These are phyloP conservation scores for Zapus hudsonius DNA, from an alignment of 2,113 vertebrate genomes.

Conservation along the genomic window DNA sequence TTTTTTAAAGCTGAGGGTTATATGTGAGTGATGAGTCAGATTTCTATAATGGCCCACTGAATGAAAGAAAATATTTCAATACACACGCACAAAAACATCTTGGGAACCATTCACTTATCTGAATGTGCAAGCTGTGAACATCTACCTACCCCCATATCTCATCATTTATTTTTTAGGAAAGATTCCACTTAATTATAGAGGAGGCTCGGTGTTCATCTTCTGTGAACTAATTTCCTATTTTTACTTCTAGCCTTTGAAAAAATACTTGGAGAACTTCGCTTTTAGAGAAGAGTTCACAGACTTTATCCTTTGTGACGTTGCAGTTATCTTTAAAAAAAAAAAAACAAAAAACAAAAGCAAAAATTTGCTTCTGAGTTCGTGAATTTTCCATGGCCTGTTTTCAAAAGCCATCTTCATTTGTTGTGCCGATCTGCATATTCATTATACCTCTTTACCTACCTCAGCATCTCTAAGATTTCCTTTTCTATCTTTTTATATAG, in stretches of 20 bases:
- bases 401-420: conserved; percentile 61
- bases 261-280: conserved; percentile 72
- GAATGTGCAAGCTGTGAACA: not conserved
- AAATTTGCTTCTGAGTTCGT: conserved; percentile 54
- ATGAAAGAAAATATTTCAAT: not conserved
- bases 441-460: conserved; percentile 64
- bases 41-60: not conserved
- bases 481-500: conserved; percentile 59
- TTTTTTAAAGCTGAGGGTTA: not conserved
- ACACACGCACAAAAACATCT: not conserved
- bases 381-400: conserved; percentile 67
- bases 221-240: conserved; percentile 75
- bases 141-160: conserved; percentile 14
- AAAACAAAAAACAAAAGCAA: too few relatives aligned
- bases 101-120: not conserved
- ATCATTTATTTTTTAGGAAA: conserved; percentile 44
- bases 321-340: conserved; percentile 72
- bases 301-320: conserved; percentile 64
- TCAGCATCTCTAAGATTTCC: conserved; percentile 62
- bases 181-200: conserved; percentile 43
- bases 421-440: conserved; percentile 67
- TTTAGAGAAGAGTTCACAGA: conserved; percentile 69
- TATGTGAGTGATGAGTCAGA: not conserved
- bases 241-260: conserved; percentile 71
- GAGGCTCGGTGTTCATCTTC: conserved; percentile 34